A percentile compares a stretch with the other conserved stretches of the same genome.
These are phyloP conservation scores for Diglossa cyanea DNA, from an alignment of 2,797 vertebrate species.

Conservation along the genomic window DNA sequence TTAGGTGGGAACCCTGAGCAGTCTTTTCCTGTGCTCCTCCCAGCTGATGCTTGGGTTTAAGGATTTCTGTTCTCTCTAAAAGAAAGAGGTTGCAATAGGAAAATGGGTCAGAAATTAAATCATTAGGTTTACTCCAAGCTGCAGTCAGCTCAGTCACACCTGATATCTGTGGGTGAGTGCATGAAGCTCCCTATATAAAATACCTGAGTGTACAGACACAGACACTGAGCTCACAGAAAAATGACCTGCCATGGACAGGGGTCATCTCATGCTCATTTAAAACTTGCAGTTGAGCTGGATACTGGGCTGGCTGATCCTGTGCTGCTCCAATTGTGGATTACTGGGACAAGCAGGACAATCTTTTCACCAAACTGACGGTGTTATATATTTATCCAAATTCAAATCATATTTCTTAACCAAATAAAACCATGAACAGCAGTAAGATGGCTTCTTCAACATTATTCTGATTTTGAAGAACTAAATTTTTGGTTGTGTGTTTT, in stretches of 20 bases:
- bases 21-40: background rate
- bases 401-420: background rate
- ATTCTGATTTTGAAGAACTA: background rate
- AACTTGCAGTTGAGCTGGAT: background rate
- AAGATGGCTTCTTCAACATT: background rate
- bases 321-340: background rate
- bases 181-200: background rate
- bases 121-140: background rate
- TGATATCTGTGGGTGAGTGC: rapidly evolving
- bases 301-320: rapidly evolving
- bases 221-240: background rate
- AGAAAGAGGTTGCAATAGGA: background rate
- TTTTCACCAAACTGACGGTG: background rate
- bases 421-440: background rate
- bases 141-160: background rate
- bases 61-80: background rate
- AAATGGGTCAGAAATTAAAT: background rate
- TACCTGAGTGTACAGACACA: background rate
- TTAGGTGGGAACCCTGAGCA: background rate
- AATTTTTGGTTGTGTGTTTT: background rate
- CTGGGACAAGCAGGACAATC: background rate
- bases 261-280: background rate
- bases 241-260: background rate
- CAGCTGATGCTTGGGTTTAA: background rate
- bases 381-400: background rate